A percentile compares a stretch with the other conserved stretches of the same genome.
Evolutionary conservation across 1,140 invertebrate species (phyloP).

Genomic region (Hestina assimilis): DNA sequence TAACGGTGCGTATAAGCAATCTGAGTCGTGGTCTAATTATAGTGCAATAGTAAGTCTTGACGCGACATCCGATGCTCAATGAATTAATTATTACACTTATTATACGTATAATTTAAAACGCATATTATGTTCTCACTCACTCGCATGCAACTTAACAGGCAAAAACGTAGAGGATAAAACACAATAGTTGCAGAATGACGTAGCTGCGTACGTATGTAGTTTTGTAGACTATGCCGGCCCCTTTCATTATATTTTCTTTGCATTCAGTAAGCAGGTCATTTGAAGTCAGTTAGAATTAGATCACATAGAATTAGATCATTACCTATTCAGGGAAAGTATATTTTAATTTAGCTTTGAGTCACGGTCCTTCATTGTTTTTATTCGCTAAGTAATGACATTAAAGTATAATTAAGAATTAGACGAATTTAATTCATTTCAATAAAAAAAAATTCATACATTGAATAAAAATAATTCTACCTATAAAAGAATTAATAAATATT

Average conservation of each 20-base stretch:
- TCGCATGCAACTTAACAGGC: not conserved
- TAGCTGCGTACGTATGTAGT: conserved; percentile 1
- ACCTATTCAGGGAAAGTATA: not conserved
- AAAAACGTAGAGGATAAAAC: not conserved
- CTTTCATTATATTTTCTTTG: conserved; percentile 17
- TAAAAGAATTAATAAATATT: too few species aligned
- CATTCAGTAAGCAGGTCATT: conserved; percentile 13
- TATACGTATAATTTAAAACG: not conserved
- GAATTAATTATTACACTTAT: conserved; percentile 44
- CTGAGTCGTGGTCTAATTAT: conserved; percentile 61
- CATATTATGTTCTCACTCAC: not conserved
- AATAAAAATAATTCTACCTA: too few species aligned
- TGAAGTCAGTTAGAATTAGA: conserved; percentile 16
- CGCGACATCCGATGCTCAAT: conserved; percentile 49
- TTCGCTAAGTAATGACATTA: too few species aligned
- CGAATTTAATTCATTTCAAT: too few species aligned
- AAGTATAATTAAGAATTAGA: not conserved
- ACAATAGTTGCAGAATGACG: conserved; percentile 13
- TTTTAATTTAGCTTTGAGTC: not conserved
- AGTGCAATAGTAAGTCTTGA: conserved; percentile 38
- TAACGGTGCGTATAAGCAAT: conserved; percentile 51
- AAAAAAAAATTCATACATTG: too few species aligned
- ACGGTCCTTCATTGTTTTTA: too few species aligned
- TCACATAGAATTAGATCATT: not conserved
- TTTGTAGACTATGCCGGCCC: conserved; percentile 11